phyloP scores from a whole-genome alignment of 2,888 invertebrate species.

The Biston stratarius region DNA sequence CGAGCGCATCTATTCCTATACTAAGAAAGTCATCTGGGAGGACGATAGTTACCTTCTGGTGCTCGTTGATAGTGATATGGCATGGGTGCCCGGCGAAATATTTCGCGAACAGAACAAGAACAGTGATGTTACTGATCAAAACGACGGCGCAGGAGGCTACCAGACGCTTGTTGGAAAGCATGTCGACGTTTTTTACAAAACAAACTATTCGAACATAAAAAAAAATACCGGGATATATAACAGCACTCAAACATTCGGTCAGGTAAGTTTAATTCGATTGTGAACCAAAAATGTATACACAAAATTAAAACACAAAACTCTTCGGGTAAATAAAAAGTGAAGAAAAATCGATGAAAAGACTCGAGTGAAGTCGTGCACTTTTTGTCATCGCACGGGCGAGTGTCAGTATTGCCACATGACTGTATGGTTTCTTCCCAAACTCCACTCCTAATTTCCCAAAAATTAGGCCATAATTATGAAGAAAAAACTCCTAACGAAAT shows the following conservation, averaged over 20 bases:
- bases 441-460: too few relatives aligned
- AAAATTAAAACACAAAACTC: background rate
- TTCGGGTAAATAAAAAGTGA: too few relatives aligned
- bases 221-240: background rate
- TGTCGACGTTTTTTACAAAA: constrained; percentile 44
- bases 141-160: constrained; percentile 69
- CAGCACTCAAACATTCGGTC: background rate
- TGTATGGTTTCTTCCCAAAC: too few relatives aligned
- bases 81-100: constrained; percentile 70
- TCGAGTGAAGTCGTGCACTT: too few relatives aligned
- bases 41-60: constrained; percentile 59
- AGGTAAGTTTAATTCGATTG: too few relatives aligned
- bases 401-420: too few relatives aligned
- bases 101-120: constrained; percentile 70
- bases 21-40: constrained; percentile 85
- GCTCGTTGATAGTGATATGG: constrained; percentile 68
- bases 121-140: constrained; percentile 69
- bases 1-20: constrained; percentile 85
- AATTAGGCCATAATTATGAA: too few relatives aligned
- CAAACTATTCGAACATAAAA: background rate
- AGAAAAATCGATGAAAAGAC: too few relatives aligned
- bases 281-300: background rate
- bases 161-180: constrained; percentile 76
- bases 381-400: too few relatives aligned
- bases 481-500: too few relatives aligned